Base-by-base conservation (phyloP, 2,888 invertebrate species). In the Mythimna lalbum region DNA sequence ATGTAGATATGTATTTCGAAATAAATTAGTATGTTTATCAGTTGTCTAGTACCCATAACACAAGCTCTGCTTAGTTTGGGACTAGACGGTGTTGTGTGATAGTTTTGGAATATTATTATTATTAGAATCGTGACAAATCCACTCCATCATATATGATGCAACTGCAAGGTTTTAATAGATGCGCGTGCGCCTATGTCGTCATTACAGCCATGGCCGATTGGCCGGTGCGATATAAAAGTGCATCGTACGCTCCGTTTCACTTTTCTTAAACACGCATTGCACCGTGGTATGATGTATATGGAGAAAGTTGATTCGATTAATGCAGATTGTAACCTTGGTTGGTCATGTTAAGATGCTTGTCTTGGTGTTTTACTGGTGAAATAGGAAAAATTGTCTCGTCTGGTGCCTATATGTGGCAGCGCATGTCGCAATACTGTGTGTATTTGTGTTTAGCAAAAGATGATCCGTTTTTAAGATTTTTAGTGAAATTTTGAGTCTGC, bases 211-310 rank as follows among this genome's bases (percentile, higher is more conserved):
- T 82, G 78, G 74, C 73, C 68, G 76, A 80, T 81, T 76, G 71
- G 71, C 63, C 21, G 36, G 60, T 64, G 73, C 57, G 67, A 65
- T 76, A 77, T 67, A 73, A 63, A 84, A 84, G 83, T 78, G 83
- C 85, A 81, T 83, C 70, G 73, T 70, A 85, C 76, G 83, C 63
- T 76, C 47, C 80, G 84, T 87, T 87, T 87, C 87, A 86, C 85
- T 86, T 86, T 82, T 76, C 76, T 75, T 71, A 74, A 84, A 86
- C 82, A 83, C 71, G 83, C 80, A 76, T 66, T 67, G 69, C 78
- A 69, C 64, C 47, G 62, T 66, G 60, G 36, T 66, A 57, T 70
- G 59, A 74, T 77, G 53, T 73, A 63, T 63, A 67, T 53, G 60
- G 66, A 77, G 71, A 81, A 76, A 78, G 63, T 67, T 56, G 19